Evolutionary conservation across 2,888 invertebrate species (phyloP), one percentile per base, ranked within the genome.

Genomic region (Calameuta filiformis): DNA sequence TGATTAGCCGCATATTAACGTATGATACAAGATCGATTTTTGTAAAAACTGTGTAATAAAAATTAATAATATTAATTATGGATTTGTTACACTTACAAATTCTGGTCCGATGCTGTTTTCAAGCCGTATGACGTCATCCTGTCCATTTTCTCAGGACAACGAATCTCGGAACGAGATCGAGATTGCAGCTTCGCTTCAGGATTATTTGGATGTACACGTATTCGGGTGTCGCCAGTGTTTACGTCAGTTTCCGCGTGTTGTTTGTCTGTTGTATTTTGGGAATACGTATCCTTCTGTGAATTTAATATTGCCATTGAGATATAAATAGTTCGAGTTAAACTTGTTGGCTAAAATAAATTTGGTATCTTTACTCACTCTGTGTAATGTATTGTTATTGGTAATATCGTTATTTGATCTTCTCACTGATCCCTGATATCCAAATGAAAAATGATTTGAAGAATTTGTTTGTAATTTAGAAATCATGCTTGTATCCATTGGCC

Each of bases 381-480:
- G 56, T 9, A 56, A 56, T 23, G 56, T 56, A 15, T 56, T 23
- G 23, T 56, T 56, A 56, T 56, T 23, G 23, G 9, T 23, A 56
- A 23, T 9, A 23, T 56, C 23, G 9, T 56, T 56, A 56, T 56
- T 56, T 6, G 56, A 56, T 23, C 56, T 56, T 56, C 9, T 56
- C 23, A 23, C 23, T 9, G 40, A 40, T 40, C 40, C 40, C 9
- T 75, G 82, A 76, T 80, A 80, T 37, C 81, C 81, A 12, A 80
- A 79, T 33, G 81, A 75, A 69, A 79, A 78, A 76, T 79, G 78
- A 74, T 75, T 80, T 30, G 82, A 82, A 15, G 79, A 81, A 37
- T 81, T 80, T 56, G 79, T 80, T 80, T 83, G 82, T 77, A 83
- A 78, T 79, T 81, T 79, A 73, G 79, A 80, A 77, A 78, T 80